A percentile compares a stretch with the other conserved stretches of the same genome.
phyloP scores from a whole-genome alignment of 2,888 invertebrate species.

The Homarus gammarus region DNA sequence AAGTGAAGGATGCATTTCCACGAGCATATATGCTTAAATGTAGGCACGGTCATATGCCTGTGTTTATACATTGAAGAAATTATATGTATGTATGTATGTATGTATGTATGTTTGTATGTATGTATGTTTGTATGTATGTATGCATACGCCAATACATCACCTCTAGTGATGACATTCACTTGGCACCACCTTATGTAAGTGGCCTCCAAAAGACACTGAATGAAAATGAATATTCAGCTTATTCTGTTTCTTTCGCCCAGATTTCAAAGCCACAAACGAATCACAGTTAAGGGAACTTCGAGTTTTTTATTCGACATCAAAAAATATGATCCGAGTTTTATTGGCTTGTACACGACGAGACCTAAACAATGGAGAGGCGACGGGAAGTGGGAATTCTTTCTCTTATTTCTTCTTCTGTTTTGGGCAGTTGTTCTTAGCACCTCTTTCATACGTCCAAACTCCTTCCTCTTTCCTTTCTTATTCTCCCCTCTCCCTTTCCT shows the following conservation, averaged over 20 bases:
- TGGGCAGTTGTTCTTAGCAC: neutral
- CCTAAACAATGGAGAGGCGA: too few species aligned
- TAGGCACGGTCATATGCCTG: too few species aligned
- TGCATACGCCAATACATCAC: neutral
- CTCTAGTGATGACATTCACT: too few species aligned
- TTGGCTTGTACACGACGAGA: too few species aligned
- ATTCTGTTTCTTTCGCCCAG: neutral
- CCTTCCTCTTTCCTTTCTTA: neutral
- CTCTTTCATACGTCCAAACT: too few species aligned
- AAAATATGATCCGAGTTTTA: too few species aligned
- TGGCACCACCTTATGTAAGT: too few species aligned
- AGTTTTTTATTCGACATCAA: neutral
- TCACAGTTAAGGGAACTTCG: neutral
- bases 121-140: constrained; percentile 6
- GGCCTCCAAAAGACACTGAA: neutral
- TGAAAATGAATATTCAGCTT: neutral
- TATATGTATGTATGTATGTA: constrained; percentile 24
- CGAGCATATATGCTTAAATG: too few species aligned
- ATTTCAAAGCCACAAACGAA: neutral
- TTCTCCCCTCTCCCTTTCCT: neutral
- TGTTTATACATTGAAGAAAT: too few species aligned
- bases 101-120: constrained; percentile 9
- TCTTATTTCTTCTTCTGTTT: neutral
- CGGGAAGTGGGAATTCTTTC: neutral
- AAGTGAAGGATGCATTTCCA: too few species aligned